A percentile compares a stretch with the other conserved stretches of the same genome.
Evolutionary conservation across 2,113 vertebrate species (phyloP).

Genomic region (Toxotes jaculatrix): DNA sequence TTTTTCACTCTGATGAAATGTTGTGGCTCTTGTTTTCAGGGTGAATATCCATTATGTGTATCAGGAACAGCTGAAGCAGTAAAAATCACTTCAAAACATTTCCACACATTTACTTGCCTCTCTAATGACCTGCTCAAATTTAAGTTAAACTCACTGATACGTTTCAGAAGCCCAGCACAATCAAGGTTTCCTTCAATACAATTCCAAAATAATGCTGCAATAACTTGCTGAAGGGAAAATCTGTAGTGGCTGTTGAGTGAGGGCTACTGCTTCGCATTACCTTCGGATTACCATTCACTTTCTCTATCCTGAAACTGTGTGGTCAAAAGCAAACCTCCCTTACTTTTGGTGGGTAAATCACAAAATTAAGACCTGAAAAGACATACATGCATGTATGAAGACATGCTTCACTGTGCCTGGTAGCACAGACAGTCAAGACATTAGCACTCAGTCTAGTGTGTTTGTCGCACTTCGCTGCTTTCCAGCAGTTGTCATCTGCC

Average conservation of each 20-base stretch:
- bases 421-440: neutral
- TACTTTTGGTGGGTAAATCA: neutral
- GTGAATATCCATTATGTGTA: neutral
- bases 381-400: neutral
- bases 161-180: neutral
- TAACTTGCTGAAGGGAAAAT: neutral
- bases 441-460: neutral
- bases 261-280: neutral
- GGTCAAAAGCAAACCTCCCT: neutral
- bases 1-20: neutral
- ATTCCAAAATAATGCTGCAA: neutral
- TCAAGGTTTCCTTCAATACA: neutral
- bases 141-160: neutral
- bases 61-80: neutral
- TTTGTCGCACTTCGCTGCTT: conserved; percentile 38
- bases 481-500: conserved; percentile 35
- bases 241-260: neutral
- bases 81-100: neutral
- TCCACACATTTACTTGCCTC: neutral
- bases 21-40: neutral
- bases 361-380: neutral
- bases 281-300: neutral
- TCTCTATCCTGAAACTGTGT: neutral
- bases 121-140: neutral
- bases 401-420: neutral